These are phyloP conservation scores for Eutolmus rufibarbis DNA, from an alignment of 2,888 invertebrate genomes.

Conservation along the genomic window DNA sequence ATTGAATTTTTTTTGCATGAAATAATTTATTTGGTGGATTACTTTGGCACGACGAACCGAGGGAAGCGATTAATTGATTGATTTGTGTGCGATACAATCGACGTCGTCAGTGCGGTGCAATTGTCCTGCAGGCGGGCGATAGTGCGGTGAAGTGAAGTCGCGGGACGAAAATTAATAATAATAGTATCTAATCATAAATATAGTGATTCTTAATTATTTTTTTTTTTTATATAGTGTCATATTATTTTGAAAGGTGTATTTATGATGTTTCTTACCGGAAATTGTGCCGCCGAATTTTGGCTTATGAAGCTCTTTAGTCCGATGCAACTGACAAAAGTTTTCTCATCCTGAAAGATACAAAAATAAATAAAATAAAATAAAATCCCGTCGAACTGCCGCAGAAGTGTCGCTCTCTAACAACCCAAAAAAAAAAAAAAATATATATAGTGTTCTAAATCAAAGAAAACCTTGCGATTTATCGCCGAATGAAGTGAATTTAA, in stretches of 20 bases:
- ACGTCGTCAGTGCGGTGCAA: neutral
- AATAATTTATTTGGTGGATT: constrained; percentile 23
- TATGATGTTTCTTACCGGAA: neutral
- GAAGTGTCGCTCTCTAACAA: neutral
- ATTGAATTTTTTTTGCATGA: constrained; percentile 7
- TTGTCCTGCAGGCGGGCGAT: neutral
- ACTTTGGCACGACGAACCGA: neutral
- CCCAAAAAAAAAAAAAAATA: neutral
- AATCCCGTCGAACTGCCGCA: neutral
- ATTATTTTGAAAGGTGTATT: neutral
- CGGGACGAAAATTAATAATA: neutral
- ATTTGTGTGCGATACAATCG: neutral
- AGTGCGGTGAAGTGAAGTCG: neutral
- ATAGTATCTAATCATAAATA: neutral
- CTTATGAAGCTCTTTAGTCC: constrained; percentile 6
- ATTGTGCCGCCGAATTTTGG: constrained; percentile 24
- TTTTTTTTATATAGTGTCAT: neutral
- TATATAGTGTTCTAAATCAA: neutral
- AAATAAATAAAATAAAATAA: neutral
- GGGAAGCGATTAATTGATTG: constrained; percentile 7
- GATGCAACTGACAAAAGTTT: neutral
- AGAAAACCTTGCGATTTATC: neutral
- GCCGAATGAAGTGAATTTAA: neutral
- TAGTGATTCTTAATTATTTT: neutral
- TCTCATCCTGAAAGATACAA: neutral